A percentile compares a stretch with the other conserved stretches of the same genome.
These are phyloP conservation scores for Hermatobates lingyangjiaoensis DNA, from an alignment of 1,140 invertebrate genomes.

Conservation along the genomic window DNA sequence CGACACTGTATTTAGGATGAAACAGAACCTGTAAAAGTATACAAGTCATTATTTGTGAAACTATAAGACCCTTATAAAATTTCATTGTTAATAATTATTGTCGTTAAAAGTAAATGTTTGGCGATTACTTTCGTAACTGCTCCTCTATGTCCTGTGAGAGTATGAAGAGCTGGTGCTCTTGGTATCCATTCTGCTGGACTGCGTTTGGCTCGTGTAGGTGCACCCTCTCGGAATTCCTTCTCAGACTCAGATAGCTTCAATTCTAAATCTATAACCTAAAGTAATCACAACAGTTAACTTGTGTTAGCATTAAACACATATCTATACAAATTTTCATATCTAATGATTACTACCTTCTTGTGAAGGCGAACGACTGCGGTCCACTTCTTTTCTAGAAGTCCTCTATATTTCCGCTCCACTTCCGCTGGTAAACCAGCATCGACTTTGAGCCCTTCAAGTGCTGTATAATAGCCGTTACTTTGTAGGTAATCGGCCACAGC, in stretches of 20 bases:
- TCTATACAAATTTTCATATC: background rate
- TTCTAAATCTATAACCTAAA: conserved; percentile 90
- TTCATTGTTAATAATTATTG: background rate
- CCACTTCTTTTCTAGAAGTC: conserved; percentile 98
- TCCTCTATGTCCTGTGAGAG: conserved; percentile 71
- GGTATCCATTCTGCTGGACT: conserved; percentile 95
- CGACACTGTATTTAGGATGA: conserved; percentile 87
- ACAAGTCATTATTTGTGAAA: background rate
- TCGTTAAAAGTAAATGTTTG: background rate
- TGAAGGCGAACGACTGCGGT: conserved; percentile 94
- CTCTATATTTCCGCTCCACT: conserved; percentile 87
- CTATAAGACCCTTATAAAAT: background rate
- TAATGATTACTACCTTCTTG: conserved; percentile 56
- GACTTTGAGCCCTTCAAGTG: conserved; percentile 89
- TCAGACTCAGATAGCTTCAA: conserved; percentile 89
- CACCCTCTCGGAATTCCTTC: conserved; percentile 87
- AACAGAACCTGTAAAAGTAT: conserved; percentile 55
- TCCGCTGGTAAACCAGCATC: conserved; percentile 90
- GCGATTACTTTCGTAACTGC: conserved; percentile 67
- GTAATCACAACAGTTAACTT: conserved; percentile 11
- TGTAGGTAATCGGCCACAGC: conserved; percentile 96
- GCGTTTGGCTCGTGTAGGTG: conserved; percentile 84
- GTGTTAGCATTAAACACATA: background rate
- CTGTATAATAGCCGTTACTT: conserved; percentile 87
- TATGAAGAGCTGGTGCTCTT: conserved; percentile 87